Base-by-base conservation (phyloP, 2,888 invertebrate species). In the Endotricha flammealis region DNA sequence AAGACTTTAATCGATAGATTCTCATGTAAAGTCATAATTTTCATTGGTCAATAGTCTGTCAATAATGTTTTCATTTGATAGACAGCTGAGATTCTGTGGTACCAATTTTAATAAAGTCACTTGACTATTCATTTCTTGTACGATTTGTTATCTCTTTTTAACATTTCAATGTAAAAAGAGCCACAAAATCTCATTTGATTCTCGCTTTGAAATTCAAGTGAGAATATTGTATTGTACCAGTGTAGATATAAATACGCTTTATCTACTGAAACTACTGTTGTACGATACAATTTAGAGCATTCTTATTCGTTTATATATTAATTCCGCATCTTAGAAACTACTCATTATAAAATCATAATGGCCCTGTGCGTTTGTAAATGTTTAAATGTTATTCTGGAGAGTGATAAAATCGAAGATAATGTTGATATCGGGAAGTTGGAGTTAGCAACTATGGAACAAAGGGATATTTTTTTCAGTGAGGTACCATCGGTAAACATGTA, bases 351-450 rank as follows among this genome's bases (percentile, higher is more conserved):
- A 48, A 44, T 49, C 46, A 83, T 59, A 59, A 89, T 90, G 89
- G 82, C 90, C 75, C 71, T 85, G 61, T 83, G 69, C 69, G 89
- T 91, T 64, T 94, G 94, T 83, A 91, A 92, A 87, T 94, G 94
- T 78, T 79, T 93, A 62, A 94, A 94, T 82, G 88, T 93, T 57
- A 83, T 87, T 53, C 86, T 92, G 53, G 90, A 90, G 74, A 83
- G 90, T 62, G 89, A 89, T 64, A 87, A 87, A 69, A 65, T 80
- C 57, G 85, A 90, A 64, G 86, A 86, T 57, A 82, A 86, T 67
- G 75, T 89, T 61, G 88, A 88, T 62, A 65, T 87, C 53, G 87
- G 83, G 50, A 87, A 87, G 64, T 69, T 90, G 64, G 87, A 88
- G 59, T 68, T 92, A 63, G 78, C 87, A 61, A 74, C 85, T 47